Conservation (phyloP, 2,888 invertebrate species). For the Papilio gigon region DNA sequence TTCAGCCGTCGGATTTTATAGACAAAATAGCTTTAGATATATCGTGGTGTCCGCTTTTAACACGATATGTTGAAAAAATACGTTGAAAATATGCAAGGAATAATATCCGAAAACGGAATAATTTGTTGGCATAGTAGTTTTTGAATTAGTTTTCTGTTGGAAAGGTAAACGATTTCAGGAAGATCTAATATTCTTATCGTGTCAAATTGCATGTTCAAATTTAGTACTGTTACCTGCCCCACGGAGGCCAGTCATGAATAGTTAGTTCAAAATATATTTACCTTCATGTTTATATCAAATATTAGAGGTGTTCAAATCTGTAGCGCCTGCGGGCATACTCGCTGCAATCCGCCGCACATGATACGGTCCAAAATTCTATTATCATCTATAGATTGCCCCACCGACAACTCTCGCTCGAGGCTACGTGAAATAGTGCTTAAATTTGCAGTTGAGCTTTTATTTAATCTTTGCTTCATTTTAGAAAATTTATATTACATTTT, state of each 20-base stretch:
- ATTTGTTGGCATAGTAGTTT: no score
- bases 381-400: constrained; percentile 64
- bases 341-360: constrained; percentile 78
- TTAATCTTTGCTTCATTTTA: background rate
- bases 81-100: background rate
- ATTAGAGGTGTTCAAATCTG: constrained; percentile 43
- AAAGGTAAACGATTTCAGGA: no score
- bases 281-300: constrained; percentile 1
- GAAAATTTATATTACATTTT: no score
- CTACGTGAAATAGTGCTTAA: constrained; percentile 27
- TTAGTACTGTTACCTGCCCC: no score
- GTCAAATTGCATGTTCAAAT: no score
- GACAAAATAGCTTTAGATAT: background rate
- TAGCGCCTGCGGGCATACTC: constrained; percentile 73
- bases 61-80: background rate
- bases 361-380: constrained; percentile 75
- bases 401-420: constrained; percentile 25
- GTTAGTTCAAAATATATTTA: constrained; percentile 8
- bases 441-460: background rate
- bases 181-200: no score
- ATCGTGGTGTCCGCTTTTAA: background rate
- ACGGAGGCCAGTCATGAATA: no score
- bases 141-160: no score
- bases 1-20: background rate
- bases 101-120: no score